Conservation (phyloP, 1,140 invertebrate genomes). For the Neotoxoptera formosana region DNA sequence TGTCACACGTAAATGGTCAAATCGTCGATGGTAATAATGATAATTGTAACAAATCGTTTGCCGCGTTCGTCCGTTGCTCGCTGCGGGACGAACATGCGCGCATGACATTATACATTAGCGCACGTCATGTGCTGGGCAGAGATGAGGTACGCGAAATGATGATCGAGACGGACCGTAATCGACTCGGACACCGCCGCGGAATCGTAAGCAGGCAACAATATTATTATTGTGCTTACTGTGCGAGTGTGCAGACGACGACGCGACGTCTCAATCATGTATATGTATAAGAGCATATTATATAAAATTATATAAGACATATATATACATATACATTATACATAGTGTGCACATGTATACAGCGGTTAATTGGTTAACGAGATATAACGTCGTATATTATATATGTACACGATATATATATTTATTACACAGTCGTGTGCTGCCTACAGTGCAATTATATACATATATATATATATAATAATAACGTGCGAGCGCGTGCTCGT, state of each 20-base stretch:
- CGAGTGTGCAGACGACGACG: not conserved
- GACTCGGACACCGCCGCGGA: not conserved
- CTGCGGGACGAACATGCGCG: not conserved
- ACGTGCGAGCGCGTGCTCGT: not conserved
- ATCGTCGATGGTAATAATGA: not conserved
- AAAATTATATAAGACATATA: not conserved
- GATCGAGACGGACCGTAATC: not conserved
- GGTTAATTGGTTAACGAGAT: slow-evolving; percentile 5
- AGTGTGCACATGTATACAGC: not conserved
- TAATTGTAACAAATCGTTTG: not conserved
- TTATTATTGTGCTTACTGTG: not conserved
- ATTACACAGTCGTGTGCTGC: not conserved
- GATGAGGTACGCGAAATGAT: not conserved
- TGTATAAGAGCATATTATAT: not conserved
- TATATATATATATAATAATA: not conserved
- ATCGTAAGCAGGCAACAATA: slow-evolving; percentile 1
- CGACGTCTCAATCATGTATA: slow-evolving; percentile 5
- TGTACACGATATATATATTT: too few relatives aligned
- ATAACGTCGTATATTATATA: not conserved
- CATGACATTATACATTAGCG: not conserved
- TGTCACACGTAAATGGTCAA: not conserved
- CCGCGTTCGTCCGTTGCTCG: not conserved
- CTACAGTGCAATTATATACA: not conserved
- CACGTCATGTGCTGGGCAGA: not conserved
- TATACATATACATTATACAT: not conserved